These are phyloP conservation scores for Dryobota labecula DNA, from an alignment of 2,888 invertebrate species.

Conservation along the genomic window DNA sequence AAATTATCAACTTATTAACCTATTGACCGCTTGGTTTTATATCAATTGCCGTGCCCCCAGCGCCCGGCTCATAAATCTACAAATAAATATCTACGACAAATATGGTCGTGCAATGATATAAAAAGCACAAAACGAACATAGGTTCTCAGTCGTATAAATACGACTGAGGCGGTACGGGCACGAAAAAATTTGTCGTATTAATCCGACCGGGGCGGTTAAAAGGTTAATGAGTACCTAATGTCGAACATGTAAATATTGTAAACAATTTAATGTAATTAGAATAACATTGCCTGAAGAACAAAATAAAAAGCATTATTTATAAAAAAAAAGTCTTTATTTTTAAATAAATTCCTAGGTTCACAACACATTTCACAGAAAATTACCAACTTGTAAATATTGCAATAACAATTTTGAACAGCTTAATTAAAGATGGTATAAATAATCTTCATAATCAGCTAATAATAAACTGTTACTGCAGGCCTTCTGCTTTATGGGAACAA, in stretches of 20 bases:
- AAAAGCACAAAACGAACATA: too few relatives aligned
- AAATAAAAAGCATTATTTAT: conserved; percentile 65
- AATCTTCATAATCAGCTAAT: conserved; percentile 69
- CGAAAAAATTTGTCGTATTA: too few relatives aligned
- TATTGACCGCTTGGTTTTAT: too few relatives aligned
- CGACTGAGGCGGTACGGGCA: too few relatives aligned
- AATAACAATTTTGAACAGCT: conserved; percentile 49
- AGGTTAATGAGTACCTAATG: conserved; percentile 7
- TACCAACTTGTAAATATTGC: conserved; percentile 50
- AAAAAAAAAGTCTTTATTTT: conserved; percentile 73
- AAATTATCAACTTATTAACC: too few relatives aligned
- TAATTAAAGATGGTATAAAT: conserved; percentile 74
- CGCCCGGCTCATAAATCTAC: too few relatives aligned
- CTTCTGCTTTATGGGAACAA: conserved; percentile 84
- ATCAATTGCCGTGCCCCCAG: too few relatives aligned
- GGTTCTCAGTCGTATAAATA: too few relatives aligned
- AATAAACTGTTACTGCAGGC: conserved; percentile 58
- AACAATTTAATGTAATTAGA: conserved; percentile 23
- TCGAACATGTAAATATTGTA: conserved; percentile 44
- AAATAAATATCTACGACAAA: too few relatives aligned
- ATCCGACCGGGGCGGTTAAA: too few relatives aligned
- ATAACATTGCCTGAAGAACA: conserved; percentile 29
- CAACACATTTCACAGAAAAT: conserved; percentile 66
- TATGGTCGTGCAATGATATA: too few relatives aligned
- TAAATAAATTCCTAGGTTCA: conserved; percentile 63